These are phyloP conservation scores for Callipepla californica DNA, from an alignment of 2,113 vertebrate genomes.

Conservation along the genomic window DNA sequence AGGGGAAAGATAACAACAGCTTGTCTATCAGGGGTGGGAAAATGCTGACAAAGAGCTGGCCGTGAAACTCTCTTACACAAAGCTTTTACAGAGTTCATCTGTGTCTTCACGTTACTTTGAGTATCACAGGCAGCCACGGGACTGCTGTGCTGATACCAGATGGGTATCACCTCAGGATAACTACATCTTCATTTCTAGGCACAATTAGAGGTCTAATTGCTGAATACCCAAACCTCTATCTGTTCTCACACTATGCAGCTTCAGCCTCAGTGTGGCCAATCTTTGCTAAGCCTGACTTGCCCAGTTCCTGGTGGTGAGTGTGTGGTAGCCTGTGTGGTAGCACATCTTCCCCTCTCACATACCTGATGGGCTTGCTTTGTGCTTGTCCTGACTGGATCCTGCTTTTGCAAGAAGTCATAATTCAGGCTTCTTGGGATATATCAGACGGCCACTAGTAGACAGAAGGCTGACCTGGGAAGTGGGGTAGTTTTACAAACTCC, in stretches of 20 bases:
- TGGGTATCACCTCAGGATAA: background rate
- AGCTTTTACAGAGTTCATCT: background rate
- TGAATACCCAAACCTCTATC: background rate
- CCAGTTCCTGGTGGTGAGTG: background rate
- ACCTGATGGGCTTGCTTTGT: background rate
- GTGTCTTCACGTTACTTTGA: background rate
- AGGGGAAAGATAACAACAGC: background rate
- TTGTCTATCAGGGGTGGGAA: background rate
- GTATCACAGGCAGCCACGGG: background rate
- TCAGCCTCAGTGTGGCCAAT: fast-evolving
- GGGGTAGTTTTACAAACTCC: background rate
- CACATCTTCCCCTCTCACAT: background rate
- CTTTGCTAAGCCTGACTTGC: background rate
- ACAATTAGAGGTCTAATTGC: background rate
- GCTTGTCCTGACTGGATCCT: background rate
- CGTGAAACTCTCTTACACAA: background rate
- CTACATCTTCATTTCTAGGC: background rate
- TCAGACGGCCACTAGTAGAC: background rate
- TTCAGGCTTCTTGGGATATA: background rate
- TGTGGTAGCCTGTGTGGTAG: background rate
- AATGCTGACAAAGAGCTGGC: background rate
- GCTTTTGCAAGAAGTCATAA: background rate
- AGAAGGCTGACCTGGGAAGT: background rate
- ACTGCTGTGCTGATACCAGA: background rate
- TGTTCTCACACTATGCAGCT: background rate